Evolutionary conservation across 2,113 vertebrate genomes (phyloP).

Genomic region (Opisthocomus hoazin): DNA sequence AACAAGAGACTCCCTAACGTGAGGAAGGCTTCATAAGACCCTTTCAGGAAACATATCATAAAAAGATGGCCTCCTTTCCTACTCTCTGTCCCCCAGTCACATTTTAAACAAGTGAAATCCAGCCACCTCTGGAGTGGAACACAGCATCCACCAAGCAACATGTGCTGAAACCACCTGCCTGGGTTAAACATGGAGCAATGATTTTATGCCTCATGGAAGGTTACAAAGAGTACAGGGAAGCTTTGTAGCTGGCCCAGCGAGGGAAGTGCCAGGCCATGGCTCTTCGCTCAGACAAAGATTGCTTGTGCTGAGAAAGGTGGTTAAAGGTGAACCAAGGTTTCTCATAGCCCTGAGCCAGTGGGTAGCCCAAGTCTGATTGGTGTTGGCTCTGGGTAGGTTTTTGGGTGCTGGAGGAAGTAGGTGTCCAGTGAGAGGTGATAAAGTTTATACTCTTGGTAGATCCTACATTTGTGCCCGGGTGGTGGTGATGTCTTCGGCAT

Average conservation of each 20-base stretch:
- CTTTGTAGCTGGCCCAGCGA: not conserved
- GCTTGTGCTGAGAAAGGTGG: constrained; percentile 5
- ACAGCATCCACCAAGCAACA: not conserved
- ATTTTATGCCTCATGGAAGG: not conserved
- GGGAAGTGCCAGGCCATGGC: not conserved
- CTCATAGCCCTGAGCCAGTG: not conserved
- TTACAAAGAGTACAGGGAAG: not conserved
- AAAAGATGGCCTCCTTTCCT: not conserved
- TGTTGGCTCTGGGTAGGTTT: not conserved
- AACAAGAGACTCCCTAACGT: not conserved
- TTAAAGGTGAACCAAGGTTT: constrained; percentile 36
- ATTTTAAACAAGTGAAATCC: not conserved
- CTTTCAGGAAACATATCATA: not conserved
- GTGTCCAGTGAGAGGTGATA: not conserved
- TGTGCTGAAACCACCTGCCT: not conserved
- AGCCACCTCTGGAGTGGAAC: not conserved
- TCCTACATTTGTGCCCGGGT: not conserved
- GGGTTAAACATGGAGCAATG: not conserved
- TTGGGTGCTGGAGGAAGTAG: not conserved
- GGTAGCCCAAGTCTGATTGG: not conserved
- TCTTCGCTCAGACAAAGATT: not conserved
- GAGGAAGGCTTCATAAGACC: not conserved
- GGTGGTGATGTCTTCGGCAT: not conserved
- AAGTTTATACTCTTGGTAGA: not conserved
- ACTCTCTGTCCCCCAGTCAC: not conserved